phyloP scores from a whole-genome alignment of 2,888 invertebrate species.

The Frankliniella intonsa region DNA sequence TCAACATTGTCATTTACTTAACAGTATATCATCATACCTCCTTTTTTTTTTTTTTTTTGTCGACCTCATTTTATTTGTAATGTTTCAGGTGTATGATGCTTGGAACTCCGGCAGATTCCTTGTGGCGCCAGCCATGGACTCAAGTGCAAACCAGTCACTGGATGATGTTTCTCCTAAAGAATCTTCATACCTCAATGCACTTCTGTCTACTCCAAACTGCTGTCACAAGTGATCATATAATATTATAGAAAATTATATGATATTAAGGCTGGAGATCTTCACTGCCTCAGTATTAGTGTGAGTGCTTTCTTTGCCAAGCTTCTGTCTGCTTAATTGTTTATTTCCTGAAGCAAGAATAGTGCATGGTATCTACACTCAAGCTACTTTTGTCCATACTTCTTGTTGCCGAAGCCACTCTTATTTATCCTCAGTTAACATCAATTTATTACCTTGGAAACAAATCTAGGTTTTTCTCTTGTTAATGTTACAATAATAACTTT shows the following conservation, averaged over 20 bases:
- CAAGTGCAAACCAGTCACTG: not conserved
- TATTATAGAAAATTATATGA: no score
- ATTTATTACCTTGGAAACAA: no score
- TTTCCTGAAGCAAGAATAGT: not conserved
- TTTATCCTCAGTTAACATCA: no score
- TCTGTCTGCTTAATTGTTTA: not conserved
- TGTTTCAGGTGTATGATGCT: constrained; percentile 7
- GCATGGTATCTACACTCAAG: no score
- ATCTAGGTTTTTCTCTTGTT: no score
- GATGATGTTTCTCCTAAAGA: not conserved
- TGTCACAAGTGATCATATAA: no score
- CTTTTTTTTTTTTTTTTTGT: not conserved
- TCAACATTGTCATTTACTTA: no score
- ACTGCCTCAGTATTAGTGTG: constrained; percentile 26
- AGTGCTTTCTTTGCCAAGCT: constrained; percentile 1
- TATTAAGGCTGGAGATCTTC: not conserved
- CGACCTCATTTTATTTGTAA: not conserved
- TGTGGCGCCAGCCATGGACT: not conserved
- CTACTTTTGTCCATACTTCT: no score
- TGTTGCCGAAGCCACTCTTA: no score
- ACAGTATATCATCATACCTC: not conserved
- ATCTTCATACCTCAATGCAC: no score
- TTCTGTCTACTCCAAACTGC: no score
- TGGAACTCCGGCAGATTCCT: not conserved
- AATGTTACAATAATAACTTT: no score